Conservation (phyloP, 2,797 vertebrate species). For the Hydrolagus colliei region DNA sequence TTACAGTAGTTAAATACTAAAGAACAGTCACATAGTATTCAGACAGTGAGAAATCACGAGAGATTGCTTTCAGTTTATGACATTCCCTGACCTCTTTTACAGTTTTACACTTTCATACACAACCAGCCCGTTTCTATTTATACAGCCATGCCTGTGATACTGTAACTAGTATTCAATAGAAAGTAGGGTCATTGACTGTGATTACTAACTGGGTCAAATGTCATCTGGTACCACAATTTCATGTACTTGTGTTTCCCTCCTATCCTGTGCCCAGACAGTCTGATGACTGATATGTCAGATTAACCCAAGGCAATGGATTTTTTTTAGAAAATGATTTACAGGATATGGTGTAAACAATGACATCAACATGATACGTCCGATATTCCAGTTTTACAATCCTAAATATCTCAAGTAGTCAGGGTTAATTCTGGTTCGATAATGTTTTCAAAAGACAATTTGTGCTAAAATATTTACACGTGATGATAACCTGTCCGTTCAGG, state of each 20-base stretch:
- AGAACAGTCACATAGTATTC: too few species aligned
- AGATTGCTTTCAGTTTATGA: too few species aligned
- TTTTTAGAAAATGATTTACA: conserved; percentile 10
- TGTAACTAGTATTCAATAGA: too few species aligned
- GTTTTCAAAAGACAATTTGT: too few species aligned
- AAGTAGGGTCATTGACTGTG: not conserved
- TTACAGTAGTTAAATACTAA: too few species aligned
- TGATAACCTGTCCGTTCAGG: too few species aligned
- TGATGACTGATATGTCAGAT: conserved; percentile 16
- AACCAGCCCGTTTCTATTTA: too few species aligned
- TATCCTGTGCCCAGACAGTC: not conserved
- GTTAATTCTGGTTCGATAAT: not conserved
- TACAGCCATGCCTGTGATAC: too few species aligned
- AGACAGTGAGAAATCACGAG: too few species aligned
- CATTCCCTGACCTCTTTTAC: too few species aligned
- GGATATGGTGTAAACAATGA: not conserved
- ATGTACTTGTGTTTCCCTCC: conserved; percentile 1
- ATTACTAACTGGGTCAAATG: conserved; percentile 13
- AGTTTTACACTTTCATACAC: too few species aligned
- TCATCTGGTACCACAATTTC: not conserved
- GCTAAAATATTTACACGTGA: too few species aligned
- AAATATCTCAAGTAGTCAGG: not conserved
- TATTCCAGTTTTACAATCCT: not conserved
- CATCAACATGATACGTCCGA: not conserved
- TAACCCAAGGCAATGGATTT: conserved; percentile 6